A percentile compares a stretch with the other conserved stretches of the same genome.
phyloP scores from a whole-genome alignment of 2,113 vertebrate species.

The Phrynosoma blainvillii region DNA sequence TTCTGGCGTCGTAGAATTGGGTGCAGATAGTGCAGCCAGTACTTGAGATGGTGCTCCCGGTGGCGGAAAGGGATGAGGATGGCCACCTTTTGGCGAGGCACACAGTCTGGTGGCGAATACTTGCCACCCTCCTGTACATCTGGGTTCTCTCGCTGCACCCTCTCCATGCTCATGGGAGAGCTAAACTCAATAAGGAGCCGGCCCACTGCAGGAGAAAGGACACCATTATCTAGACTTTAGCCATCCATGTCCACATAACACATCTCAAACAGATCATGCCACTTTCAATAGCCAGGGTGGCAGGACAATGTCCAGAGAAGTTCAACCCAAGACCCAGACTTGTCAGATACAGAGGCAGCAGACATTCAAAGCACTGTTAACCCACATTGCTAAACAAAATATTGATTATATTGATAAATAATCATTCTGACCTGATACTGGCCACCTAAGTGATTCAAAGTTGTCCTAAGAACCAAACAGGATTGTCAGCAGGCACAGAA shows the following conservation, averaged over 20 bases:
- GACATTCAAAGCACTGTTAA: neutral
- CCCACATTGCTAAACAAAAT: neutral
- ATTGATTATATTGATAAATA: neutral
- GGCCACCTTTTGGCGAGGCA: constrained; percentile 92
- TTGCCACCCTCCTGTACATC: constrained; percentile 92
- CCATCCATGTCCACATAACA: neutral
- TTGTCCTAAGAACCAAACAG: neutral
- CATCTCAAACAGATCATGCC: neutral
- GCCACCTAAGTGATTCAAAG: neutral
- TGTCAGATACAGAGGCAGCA: neutral
- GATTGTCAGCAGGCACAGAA: neutral
- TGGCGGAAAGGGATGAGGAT: constrained; percentile 98
- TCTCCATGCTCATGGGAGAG: constrained; percentile 96
- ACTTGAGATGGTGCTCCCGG: constrained; percentile 96
- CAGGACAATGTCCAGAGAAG: neutral
- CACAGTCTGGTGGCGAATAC: constrained; percentile 90
- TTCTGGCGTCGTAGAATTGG: constrained; percentile 95
- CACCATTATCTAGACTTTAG: constrained; percentile 33
- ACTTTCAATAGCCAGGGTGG: neutral
- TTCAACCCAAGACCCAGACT: rapidly evolving
- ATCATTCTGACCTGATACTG: neutral
- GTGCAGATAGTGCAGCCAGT: constrained; percentile 98
- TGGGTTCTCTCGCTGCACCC: constrained; percentile 96
- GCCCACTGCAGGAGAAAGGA: constrained; percentile 83
- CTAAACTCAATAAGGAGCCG: constrained; percentile 97